Evolutionary conservation across 2,888 invertebrate genomes (phyloP), one percentile per base, ranked within the genome.

Genomic region (Scelioninae gen. 1): DNA sequence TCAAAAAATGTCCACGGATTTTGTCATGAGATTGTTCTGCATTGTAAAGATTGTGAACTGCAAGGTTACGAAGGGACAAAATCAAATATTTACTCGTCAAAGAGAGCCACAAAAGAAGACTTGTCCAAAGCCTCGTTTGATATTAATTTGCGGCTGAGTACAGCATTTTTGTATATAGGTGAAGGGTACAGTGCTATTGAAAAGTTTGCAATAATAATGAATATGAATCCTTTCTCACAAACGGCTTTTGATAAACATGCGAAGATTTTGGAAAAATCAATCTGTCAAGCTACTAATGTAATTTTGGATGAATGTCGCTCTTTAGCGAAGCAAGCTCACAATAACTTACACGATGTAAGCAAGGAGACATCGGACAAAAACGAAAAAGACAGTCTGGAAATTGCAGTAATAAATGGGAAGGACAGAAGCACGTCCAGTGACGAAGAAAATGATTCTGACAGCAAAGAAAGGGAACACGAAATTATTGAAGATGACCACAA

Each of bases 141-240:
- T 15, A 38, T 56, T 10, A 49, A 16, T 23, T 34, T 34, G 13
- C 49, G 63, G 7, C 8, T 65, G 16, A 11, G 11, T 38, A 29
- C 49, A 10, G 63, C 63, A 8, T 65, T 49, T 49, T 11, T 65
- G 49, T 49, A 49, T 11, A 65, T 65, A n/a, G 63, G 63, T 10
- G 47, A 65, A 65, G 63, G 63, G 38, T 65, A 65, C 51, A 51
- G 34, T 34, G 34, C 32, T 15, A 65, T 65, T 13, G 11, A 65
- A 34, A 31, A 65, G 16, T 65, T 65, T 51, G 31, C 63, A 9
- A 65, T 65, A 34, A 65, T 65, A 9, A 65, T 65, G 63, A 65
- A 65, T 13, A 60, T 60, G 60, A 31, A 32, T 10, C 8, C 63
- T 13, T 63, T 63, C 45, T 7, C 47, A 15, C 63, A 47, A 49